A percentile compares a stretch with the other conserved stretches of the same genome.
These are phyloP conservation scores for Hippocampus barbouri DNA, from an alignment of 2,113 vertebrate genomes.

Conservation along the genomic window DNA sequence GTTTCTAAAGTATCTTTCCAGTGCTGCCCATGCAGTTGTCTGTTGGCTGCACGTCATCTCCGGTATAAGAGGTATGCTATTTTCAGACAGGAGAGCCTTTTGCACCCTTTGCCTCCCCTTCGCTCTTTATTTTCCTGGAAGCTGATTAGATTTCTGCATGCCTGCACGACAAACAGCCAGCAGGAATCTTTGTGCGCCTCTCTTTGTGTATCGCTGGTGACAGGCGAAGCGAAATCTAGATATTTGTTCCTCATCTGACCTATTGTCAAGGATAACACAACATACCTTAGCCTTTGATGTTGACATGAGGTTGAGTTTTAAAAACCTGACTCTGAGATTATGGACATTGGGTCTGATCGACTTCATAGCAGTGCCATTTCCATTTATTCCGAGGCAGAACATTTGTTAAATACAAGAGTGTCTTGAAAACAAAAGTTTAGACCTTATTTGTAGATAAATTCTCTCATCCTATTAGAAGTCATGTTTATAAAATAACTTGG, in stretches of 20 bases:
- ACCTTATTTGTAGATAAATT: too few relatives aligned
- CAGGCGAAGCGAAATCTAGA: constrained; percentile 15
- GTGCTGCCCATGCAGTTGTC: constrained; percentile 39
- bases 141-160: constrained; percentile 32
- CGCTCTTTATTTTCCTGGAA: constrained; percentile 21
- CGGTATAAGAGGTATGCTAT: constrained; percentile 35
- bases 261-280: constrained; percentile 28
- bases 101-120: constrained; percentile 24
- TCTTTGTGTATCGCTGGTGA: constrained; percentile 40
- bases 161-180: constrained; percentile 9
- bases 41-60: constrained; percentile 28
- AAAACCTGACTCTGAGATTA: not conserved
- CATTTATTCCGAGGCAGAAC: too few relatives aligned
- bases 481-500: too few relatives aligned
- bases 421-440: too few relatives aligned
- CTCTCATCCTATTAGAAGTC: too few relatives aligned
- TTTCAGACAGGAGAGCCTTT: constrained; percentile 22
- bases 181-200: constrained; percentile 15
- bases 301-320: not conserved
- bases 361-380: not conserved
- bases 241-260: constrained; percentile 25
- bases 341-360: not conserved
- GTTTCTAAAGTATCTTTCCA: constrained; percentile 52
- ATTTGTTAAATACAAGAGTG: too few relatives aligned
- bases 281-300: constrained; percentile 5